Percentiles rank a stretch among this genome's conserved stretches.
Evolutionary conservation across 2,888 invertebrate species (phyloP).

Genomic region (Patella pellucida): DNA sequence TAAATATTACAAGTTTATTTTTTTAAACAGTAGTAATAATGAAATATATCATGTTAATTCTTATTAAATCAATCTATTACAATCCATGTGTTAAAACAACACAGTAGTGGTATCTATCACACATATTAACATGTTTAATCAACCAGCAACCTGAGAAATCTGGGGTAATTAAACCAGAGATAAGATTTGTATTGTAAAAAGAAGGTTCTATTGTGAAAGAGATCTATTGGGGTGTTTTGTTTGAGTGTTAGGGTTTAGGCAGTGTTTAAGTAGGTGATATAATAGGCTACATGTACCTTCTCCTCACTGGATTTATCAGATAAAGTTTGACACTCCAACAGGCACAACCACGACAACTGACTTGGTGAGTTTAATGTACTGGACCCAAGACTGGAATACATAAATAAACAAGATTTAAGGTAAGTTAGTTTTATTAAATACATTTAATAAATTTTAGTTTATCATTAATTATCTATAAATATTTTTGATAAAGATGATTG

Average conservation of each 20-base stretch:
- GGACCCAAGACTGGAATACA: slow-evolving; percentile 43
- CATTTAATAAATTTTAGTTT: too few relatives aligned
- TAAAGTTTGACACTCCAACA: slow-evolving; percentile 45
- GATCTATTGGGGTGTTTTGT: not conserved
- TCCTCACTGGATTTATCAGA: not conserved
- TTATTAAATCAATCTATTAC: not conserved
- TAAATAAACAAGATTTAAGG: too few relatives aligned
- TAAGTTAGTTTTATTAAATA: too few relatives aligned
- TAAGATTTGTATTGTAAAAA: too few relatives aligned
- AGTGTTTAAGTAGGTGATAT: not conserved
- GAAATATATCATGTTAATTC: slow-evolving; percentile 7
- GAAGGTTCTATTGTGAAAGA: not conserved
- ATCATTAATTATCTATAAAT: too few relatives aligned
- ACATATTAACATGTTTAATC: too few relatives aligned
- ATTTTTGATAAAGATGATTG: too few relatives aligned
- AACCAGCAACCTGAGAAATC: too few relatives aligned
- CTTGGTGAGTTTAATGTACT: slow-evolving; percentile 45
- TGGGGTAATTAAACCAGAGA: too few relatives aligned
- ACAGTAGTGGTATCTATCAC: not conserved
- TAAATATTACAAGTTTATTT: too few relatives aligned
- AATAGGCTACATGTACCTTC: not conserved
- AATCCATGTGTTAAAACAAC: not conserved
- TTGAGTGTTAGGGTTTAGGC: not conserved
- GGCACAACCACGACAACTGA: slow-evolving; percentile 59
- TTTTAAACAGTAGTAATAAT: not conserved